A percentile compares a stretch with the other conserved stretches of the same genome.
phyloP scores from a whole-genome alignment of 2,888 invertebrate genomes.

The Melinaea marsaeus region DNA sequence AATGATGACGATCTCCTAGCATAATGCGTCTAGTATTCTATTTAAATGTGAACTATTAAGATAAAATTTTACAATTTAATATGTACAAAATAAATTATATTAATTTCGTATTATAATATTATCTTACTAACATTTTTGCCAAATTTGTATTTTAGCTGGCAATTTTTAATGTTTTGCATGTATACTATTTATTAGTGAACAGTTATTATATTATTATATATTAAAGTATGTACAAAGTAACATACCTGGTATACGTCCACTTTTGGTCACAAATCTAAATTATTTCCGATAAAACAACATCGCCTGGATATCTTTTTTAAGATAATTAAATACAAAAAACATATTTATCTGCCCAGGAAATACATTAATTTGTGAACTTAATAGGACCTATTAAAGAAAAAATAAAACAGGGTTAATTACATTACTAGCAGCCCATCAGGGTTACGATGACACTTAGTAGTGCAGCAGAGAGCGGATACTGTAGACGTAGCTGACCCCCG shows the following conservation, averaged over 20 bases:
- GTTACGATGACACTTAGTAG: constrained; percentile 83
- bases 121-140: neutral
- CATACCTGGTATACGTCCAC: neutral
- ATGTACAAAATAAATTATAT: neutral
- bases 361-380: neutral
- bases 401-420: neutral
- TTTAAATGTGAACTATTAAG: neutral
- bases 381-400: neutral
- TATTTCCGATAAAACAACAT: neutral
- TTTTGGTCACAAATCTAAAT: neutral
- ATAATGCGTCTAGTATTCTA: neutral
- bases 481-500: constrained; percentile 83
- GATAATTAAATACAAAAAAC: neutral
- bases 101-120: neutral
- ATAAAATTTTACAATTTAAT: neutral
- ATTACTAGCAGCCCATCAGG: constrained; percentile 73
- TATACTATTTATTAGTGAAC: neutral
- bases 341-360: too few relatives aligned
- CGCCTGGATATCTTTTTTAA: neutral
- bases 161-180: neutral
- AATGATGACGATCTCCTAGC: neutral
- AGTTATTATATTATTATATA: neutral
- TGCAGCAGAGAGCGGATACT: constrained; percentile 84
- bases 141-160: neutral
- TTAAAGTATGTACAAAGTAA: constrained; percentile 1